Evolutionary conservation across 2,888 invertebrate genomes (phyloP).

Genomic region (Ptilodon capucinus): DNA sequence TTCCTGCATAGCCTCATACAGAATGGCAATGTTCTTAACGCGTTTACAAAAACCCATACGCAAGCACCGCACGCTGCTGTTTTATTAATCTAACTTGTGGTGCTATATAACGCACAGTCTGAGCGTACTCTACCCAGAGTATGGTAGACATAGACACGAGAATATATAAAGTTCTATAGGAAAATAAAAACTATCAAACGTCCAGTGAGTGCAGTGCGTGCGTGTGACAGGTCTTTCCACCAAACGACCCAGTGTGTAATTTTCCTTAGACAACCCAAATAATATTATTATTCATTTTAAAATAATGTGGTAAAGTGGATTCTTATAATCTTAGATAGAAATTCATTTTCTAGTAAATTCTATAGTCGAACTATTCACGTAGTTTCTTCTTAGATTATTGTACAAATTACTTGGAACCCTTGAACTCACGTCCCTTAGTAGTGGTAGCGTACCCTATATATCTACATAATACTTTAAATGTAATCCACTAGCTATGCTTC

Average conservation of each 20-base stretch:
- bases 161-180: too few species aligned
- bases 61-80: too few species aligned
- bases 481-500: slow-evolving; percentile 18
- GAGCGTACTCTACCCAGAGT: too few species aligned
- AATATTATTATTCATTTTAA: slow-evolving; percentile 1
- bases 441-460: slow-evolving; percentile 50
- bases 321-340: slow-evolving; percentile 47
- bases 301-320: slow-evolving; percentile 20
- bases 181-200: too few species aligned
- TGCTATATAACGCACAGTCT: too few species aligned
- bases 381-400: slow-evolving; percentile 64
- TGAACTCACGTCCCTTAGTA: slow-evolving; percentile 79
- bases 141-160: too few species aligned
- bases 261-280: not conserved
- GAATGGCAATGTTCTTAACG: too few species aligned
- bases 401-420: slow-evolving; percentile 73
- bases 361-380: slow-evolving; percentile 52
- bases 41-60: too few species aligned
- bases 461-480: slow-evolving; percentile 32
- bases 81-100: not conserved
- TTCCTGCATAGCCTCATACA: too few species aligned
- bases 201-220: too few species aligned
- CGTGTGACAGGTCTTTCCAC: too few species aligned
- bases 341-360: slow-evolving; percentile 57
- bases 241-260: too few species aligned